These are phyloP conservation scores for Campoletis raptor DNA, from an alignment of 2,888 invertebrate species.

Conservation along the genomic window DNA sequence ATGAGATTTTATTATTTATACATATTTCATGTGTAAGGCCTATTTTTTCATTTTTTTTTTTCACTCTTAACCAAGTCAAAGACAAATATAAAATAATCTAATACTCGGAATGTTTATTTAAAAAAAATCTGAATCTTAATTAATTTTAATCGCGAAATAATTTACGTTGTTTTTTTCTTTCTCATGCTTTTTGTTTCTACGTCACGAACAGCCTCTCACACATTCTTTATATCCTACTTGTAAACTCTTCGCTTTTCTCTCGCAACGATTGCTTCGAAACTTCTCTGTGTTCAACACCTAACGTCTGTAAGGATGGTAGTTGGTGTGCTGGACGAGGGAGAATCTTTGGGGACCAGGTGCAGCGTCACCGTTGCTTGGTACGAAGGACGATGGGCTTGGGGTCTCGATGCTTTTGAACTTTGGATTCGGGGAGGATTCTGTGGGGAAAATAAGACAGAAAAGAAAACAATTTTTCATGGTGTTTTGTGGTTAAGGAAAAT, in stretches of 20 bases:
- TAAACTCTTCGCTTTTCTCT: conserved; percentile 44
- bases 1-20: conserved; percentile 23
- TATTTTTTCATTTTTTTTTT: conserved; percentile 16
- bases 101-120: conserved; percentile 41
- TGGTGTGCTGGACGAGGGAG: conserved; percentile 84
- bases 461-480: conserved; percentile 7
- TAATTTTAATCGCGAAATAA: conserved; percentile 55
- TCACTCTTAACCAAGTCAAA: conserved; percentile 50
- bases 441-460: conserved; percentile 70
- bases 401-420: conserved; percentile 81
- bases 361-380: conserved; percentile 80
- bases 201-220: conserved; percentile 26
- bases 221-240: conserved; percentile 25
- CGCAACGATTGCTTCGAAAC: conserved; percentile 54
- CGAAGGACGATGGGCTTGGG: conserved; percentile 77
- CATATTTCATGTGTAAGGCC: conserved; percentile 31
- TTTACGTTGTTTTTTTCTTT: conserved; percentile 20
- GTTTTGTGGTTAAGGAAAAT: background rate
- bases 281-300: conserved; percentile 74
- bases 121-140: conserved; percentile 46
- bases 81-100: conserved; percentile 47
- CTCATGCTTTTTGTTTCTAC: conserved; percentile 22
- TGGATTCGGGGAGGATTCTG: conserved; percentile 78
- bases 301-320: conserved; percentile 86
- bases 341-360: conserved; percentile 86